Conservation (phyloP, 2,888 invertebrate genomes). For the Drosophila parthenogenetica region DNA sequence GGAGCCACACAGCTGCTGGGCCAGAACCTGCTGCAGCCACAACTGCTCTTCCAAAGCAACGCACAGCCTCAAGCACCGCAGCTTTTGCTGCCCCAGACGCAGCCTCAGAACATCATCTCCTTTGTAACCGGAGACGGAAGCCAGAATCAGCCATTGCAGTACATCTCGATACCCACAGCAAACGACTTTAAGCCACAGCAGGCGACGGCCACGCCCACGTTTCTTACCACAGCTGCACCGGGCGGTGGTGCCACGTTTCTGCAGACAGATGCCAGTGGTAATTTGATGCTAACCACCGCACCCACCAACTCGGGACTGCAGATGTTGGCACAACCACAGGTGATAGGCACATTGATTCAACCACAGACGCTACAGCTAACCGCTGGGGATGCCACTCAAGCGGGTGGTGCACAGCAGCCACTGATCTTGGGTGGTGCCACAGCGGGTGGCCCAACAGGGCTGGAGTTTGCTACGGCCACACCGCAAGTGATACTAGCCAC, state of each 20-base stretch:
- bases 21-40: constrained; percentile 70
- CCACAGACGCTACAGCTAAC: constrained; percentile 87
- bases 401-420: constrained; percentile 62
- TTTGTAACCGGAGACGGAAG: constrained; percentile 83
- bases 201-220: constrained; percentile 85
- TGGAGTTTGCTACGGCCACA: constrained; percentile 76
- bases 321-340: constrained; percentile 87
- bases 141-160: constrained; percentile 89
- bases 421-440: constrained; percentile 72
- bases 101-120: constrained; percentile 86
- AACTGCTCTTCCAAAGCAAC: constrained; percentile 74
- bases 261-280: constrained; percentile 87
- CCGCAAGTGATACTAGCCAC: constrained; percentile 87
- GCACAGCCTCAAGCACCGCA: constrained; percentile 62
- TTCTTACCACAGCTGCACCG: constrained; percentile 73
- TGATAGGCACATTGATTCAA: constrained; percentile 87
- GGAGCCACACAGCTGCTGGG: constrained; percentile 63
- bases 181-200: constrained; percentile 86
- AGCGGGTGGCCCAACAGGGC: constrained; percentile 44
- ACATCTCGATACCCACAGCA: constrained; percentile 88
- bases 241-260: constrained; percentile 87
- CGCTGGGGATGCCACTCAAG: constrained; percentile 79
- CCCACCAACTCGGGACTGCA: constrained; percentile 85
- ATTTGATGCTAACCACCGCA: constrained; percentile 87
- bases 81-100: constrained; percentile 84